Evolutionary conservation across 2,113 vertebrate species (phyloP).

Genomic region (Cricetomys ansorgei): DNA sequence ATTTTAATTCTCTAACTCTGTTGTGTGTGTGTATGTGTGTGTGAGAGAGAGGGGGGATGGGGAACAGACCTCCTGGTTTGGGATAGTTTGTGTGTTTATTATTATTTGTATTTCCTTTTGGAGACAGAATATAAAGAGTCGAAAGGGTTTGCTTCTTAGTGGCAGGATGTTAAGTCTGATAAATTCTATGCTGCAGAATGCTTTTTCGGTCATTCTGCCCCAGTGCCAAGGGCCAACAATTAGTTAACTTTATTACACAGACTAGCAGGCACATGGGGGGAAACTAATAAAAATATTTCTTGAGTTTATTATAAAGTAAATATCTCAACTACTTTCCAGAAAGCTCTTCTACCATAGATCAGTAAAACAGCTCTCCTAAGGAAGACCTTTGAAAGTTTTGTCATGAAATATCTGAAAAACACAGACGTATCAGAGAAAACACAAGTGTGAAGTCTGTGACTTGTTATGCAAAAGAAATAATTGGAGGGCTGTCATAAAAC

Average conservation of each 20-base stretch:
- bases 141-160: constrained; percentile 50
- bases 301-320: constrained; percentile 72
- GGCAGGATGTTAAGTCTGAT: constrained; percentile 23
- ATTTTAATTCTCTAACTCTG: constrained; percentile 47
- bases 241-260: constrained; percentile 74
- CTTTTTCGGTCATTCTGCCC: constrained; percentile 40
- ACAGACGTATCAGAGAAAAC: constrained; percentile 29
- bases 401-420: constrained; percentile 20
- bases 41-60: too few species aligned
- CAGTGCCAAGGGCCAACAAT: constrained; percentile 49
- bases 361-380: constrained; percentile 54
- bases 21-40: accelerated
- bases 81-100: not conserved
- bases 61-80: not conserved
- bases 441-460: constrained; percentile 17
- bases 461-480: constrained; percentile 32
- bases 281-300: constrained; percentile 77
- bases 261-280: constrained; percentile 59
- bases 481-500: constrained; percentile 1
- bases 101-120: constrained; percentile 2
- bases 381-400: constrained; percentile 52
- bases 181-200: constrained; percentile 44
- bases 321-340: constrained; percentile 60
- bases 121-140: constrained; percentile 15
- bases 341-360: constrained; percentile 61